Base-by-base conservation (phyloP, 2,888 invertebrate genomes). In the Mythimna albipuncta region DNA sequence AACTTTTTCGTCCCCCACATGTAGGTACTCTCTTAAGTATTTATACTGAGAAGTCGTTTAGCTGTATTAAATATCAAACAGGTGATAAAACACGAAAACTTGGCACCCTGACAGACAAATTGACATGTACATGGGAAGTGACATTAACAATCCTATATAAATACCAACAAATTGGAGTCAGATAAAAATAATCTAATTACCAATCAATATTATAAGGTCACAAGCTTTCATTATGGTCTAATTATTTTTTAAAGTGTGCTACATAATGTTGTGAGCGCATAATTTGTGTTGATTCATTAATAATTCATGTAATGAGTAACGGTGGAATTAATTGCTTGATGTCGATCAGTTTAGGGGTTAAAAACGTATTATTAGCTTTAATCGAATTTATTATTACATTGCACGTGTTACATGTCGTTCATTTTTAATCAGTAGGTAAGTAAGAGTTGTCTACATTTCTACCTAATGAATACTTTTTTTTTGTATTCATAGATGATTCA, bases 41-140 rank as follows among this genome's bases (percentile, higher is more conserved):
- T 78, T 79, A 69, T 78, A 83, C 69, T 61, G 44, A 83, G 85
- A 75, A 76, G 77, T 77, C 67, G 61, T 76, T 79, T 68, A 83
- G 68, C 55, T 21, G 54, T 72, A 75, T 84, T 75, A 82, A 81
- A 87, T 86, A 86, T 80, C 83, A 81, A 70, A 58, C 75, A 81
- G 75, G 80, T 78, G 80, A 83, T 84, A 85, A 88, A 87, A 88
- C 85, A 84, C 75, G 78, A 83, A 81, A 82, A 83, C 84, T 89
- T 89, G 89, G 90, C 90, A 88, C 65, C 19, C 75, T 79, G 83
- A 82, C 88, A 88, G 83, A 88, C 85, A 85, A 86, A 88, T 87
- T 80, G 86, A 87, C 84, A 81, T 67, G 73, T 61, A 72, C 75
- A 83, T 86, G 81, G 83, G 83, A 89, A 88, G 77, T 89, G 85